These are phyloP conservation scores for Lepidurus packardi DNA, from an alignment of 1,140 invertebrate species.

Conservation along the genomic window DNA sequence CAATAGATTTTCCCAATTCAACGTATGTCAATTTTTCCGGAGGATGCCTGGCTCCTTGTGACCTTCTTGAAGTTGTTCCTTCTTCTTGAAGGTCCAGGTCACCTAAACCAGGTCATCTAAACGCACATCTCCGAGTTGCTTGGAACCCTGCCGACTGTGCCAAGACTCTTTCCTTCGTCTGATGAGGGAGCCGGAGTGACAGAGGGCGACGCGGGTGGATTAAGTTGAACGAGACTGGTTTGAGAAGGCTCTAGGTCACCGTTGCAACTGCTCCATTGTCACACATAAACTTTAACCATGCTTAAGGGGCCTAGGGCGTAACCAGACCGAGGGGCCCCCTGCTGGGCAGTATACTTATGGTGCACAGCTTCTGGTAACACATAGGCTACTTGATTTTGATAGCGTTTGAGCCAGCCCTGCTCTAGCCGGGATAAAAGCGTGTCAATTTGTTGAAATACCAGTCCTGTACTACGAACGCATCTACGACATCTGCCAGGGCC, in stretches of 20 bases:
- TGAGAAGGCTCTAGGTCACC: not conserved
- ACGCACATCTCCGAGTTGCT: not conserved
- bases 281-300: not conserved
- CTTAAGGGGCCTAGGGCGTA: not conserved
- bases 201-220: not conserved
- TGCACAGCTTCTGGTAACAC: not conserved
- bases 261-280: not conserved
- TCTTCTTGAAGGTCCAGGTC: too few relatives aligned
- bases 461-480: not conserved
- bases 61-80: too few relatives aligned
- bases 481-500: not conserved
- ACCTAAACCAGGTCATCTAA: conserved; percentile 1
- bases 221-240: not conserved
- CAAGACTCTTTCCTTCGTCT: not conserved
- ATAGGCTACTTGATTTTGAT: not conserved
- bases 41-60: too few relatives aligned
- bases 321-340: not conserved
- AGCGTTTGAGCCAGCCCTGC: not conserved
- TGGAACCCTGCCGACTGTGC: not conserved
- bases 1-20: too few relatives aligned
- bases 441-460: not conserved
- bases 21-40: too few relatives aligned
- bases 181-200: not conserved
- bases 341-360: not conserved
- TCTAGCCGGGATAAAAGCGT: not conserved